These are phyloP conservation scores for Silurus lanzhouensis DNA, from an alignment of 2,797 vertebrate species.

Conservation along the genomic window DNA sequence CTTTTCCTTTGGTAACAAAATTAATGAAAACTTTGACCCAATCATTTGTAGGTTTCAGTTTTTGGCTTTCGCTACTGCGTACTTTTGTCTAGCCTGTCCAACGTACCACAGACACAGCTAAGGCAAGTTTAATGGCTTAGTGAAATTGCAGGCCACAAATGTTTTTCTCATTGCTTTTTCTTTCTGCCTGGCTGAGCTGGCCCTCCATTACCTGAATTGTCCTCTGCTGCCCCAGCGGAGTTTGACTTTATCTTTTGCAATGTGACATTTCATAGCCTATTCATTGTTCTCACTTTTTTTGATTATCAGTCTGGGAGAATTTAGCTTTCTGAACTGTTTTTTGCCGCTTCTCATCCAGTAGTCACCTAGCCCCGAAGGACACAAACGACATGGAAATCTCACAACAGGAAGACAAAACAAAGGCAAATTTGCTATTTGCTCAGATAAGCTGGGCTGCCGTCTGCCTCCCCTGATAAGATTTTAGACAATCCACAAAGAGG, in stretches of 20 bases:
- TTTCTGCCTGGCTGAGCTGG: constrained; percentile 42
- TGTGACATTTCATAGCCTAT: constrained; percentile 51
- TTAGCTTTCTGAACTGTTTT: constrained; percentile 63
- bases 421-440: constrained; percentile 56
- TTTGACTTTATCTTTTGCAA: constrained; percentile 42
- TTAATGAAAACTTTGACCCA: not conserved
- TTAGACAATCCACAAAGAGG: constrained; percentile 34
- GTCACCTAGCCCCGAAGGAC: constrained; percentile 53
- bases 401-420: constrained; percentile 64
- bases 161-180: constrained; percentile 44
- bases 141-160: constrained; percentile 36
- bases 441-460: constrained; percentile 57
- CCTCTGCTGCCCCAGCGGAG: constrained; percentile 39
- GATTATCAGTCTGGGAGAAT: constrained; percentile 61
- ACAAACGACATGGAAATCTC: constrained; percentile 47
- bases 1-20: constrained; percentile 39
- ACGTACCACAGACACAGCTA: constrained; percentile 16
- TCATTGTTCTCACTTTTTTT: constrained; percentile 49
- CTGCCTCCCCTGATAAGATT: constrained; percentile 54
- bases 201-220: constrained; percentile 55
- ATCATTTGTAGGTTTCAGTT: not conserved
- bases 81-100: constrained; percentile 26
- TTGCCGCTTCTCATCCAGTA: constrained; percentile 54
- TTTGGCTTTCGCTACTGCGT: not conserved
- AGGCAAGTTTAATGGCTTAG: constrained; percentile 24